These are phyloP conservation scores for Pasiphila rectangulata DNA, from an alignment of 2,888 invertebrate genomes.

Conservation along the genomic window DNA sequence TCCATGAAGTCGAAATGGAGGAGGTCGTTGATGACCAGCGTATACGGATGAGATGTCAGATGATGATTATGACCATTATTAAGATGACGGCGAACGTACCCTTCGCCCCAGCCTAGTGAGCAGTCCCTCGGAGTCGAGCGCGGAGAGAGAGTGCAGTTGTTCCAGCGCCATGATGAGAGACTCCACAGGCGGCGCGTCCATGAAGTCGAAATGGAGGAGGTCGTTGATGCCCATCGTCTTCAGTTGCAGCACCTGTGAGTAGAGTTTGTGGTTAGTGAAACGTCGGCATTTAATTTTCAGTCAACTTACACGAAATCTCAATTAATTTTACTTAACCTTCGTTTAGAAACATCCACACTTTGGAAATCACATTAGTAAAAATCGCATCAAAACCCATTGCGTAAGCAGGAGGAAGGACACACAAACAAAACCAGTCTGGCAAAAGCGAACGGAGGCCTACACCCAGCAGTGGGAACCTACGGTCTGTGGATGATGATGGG, in stretches of 20 bases:
- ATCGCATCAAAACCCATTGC: too few species aligned
- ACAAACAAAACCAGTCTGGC: too few species aligned
- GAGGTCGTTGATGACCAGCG: slow-evolving; percentile 99
- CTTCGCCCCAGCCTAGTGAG: slow-evolving; percentile 90
- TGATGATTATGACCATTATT: background rate
- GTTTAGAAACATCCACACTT: too few species aligned
- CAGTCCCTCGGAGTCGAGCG: slow-evolving; percentile 96
- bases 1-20: slow-evolving; percentile 99
- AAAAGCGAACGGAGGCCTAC: too few species aligned
- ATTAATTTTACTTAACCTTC: too few species aligned
- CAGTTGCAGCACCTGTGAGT: slow-evolving; percentile 88
- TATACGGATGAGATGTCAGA: slow-evolving; percentile 56
- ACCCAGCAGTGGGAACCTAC: too few species aligned
- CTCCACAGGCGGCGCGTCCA: slow-evolving; percentile 99
- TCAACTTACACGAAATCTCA: too few species aligned
- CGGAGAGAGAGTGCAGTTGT: slow-evolving; percentile 97
- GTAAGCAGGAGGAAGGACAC: too few species aligned
- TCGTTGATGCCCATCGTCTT: slow-evolving; percentile 99
- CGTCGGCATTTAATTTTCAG: too few species aligned
- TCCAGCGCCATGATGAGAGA: slow-evolving; percentile 98
- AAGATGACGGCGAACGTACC: slow-evolving; percentile 61
- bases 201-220: slow-evolving; percentile 98
- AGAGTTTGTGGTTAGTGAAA: background rate
- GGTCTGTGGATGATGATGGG: too few species aligned
- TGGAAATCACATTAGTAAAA: too few species aligned